phyloP scores from a whole-genome alignment of 2,797 vertebrate genomes.

The Coreius guichenoti region DNA sequence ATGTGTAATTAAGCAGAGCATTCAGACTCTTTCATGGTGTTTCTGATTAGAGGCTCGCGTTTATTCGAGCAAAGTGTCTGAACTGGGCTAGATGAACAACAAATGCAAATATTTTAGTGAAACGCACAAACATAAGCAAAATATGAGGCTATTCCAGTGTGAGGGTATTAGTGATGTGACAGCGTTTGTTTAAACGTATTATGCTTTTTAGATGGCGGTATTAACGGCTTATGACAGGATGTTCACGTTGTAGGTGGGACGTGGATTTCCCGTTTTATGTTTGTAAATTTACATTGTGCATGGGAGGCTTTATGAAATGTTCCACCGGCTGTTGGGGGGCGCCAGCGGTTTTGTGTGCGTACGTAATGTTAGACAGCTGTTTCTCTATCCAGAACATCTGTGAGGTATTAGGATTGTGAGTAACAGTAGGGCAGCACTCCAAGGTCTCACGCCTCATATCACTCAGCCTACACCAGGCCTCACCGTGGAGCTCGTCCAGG shows the following conservation, averaged over 20 bases:
- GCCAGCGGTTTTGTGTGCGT: constrained; percentile 52
- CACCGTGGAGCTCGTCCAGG: constrained; percentile 29
- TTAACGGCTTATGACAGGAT: not conserved
- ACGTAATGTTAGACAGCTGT: constrained; percentile 58
- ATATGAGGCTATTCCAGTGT: not conserved
- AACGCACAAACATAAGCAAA: constrained; percentile 6
- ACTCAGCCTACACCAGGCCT: constrained; percentile 34
- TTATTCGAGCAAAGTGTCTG: constrained; percentile 28
- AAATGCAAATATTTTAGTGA: constrained; percentile 32
- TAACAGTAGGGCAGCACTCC: constrained; percentile 47
- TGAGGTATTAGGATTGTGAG: constrained; percentile 48
- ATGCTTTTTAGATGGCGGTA: not conserved
- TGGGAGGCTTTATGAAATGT: not conserved
- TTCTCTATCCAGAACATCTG: constrained; percentile 47
- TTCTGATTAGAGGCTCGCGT: constrained; percentile 38
- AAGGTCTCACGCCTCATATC: constrained; percentile 47
- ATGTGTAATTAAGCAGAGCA: constrained; percentile 74
- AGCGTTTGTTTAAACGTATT: constrained; percentile 1
- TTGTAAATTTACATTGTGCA: constrained; percentile 16
- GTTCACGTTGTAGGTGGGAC: not conserved
- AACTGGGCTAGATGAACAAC: constrained; percentile 17
- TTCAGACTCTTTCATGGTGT: constrained; percentile 39
- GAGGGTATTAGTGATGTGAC: constrained; percentile 8
- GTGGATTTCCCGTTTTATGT: not conserved
- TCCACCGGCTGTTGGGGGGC: constrained; percentile 32